A percentile compares a stretch with the other conserved stretches of the same genome.
Evolutionary conservation across 2,888 invertebrate species (phyloP).

Genomic region (Gisinianus flammeolus): DNA sequence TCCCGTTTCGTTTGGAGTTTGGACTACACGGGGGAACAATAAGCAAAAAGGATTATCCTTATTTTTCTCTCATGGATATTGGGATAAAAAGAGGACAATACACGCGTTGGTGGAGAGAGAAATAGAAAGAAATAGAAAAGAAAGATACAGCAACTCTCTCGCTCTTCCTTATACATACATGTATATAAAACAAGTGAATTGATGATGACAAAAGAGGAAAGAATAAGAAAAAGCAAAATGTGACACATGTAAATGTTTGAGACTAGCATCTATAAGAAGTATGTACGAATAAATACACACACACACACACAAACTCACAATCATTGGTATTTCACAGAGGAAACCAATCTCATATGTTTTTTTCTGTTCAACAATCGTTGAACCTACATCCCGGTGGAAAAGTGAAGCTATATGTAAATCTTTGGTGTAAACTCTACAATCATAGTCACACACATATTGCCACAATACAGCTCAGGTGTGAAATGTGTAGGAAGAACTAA

Average conservation of each 20-base stretch:
- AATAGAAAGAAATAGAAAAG: too few species aligned
- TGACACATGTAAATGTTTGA: background rate
- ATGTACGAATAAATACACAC: background rate
- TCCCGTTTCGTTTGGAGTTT: background rate
- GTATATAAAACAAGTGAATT: background rate
- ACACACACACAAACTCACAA: background rate
- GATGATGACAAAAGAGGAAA: background rate
- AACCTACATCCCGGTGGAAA: constrained; percentile 22
- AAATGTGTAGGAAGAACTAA: constrained; percentile 17
- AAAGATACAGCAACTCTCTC: background rate
- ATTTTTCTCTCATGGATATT: background rate
- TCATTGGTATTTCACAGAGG: constrained; percentile 17
- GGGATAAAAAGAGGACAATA: background rate
- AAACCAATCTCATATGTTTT: background rate
- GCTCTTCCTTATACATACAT: background rate
- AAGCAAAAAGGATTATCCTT: background rate
- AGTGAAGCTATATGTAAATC: constrained; percentile 6
- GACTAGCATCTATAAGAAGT: background rate
- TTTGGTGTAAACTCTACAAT: background rate
- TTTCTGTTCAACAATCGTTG: constrained; percentile 20
- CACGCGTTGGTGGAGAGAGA: background rate
- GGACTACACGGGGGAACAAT: background rate
- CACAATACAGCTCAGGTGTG: constrained; percentile 21
- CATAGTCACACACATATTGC: background rate
- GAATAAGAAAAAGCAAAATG: background rate